Evolutionary conservation across 2,113 vertebrate genomes (phyloP).

Genomic region (Catharus fuscescens): DNA sequence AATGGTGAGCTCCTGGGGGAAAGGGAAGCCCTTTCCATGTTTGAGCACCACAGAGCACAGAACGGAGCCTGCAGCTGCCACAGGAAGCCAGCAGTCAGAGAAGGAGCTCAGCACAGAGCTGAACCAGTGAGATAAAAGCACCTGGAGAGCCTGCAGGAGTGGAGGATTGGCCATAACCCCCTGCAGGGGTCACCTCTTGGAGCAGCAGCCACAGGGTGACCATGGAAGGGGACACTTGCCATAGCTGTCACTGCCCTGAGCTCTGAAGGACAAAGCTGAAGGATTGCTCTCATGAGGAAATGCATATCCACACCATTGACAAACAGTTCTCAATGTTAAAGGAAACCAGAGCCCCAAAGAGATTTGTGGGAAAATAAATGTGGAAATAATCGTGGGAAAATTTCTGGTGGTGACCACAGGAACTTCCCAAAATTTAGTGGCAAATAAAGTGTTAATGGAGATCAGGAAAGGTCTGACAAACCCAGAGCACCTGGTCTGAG

Average conservation of each 20-base stretch:
- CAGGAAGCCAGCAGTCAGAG: background rate
- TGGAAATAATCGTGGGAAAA: background rate
- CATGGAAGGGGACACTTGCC: rapidly evolving
- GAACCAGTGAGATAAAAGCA: background rate
- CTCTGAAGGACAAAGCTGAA: background rate
- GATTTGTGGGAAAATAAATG: background rate
- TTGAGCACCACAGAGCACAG: background rate
- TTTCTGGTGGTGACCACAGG: rapidly evolving
- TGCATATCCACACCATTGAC: background rate
- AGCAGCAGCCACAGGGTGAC: background rate
- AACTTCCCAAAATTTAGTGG: background rate
- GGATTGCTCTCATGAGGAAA: background rate
- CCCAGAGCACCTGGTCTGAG: background rate
- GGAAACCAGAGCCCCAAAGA: background rate
- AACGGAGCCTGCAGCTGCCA: background rate
- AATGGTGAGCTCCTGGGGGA: background rate
- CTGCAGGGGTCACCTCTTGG: background rate
- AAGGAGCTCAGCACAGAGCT: background rate
- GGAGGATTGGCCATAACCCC: background rate
- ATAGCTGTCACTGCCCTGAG: background rate
- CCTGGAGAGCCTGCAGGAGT: background rate
- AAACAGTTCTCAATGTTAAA: background rate
- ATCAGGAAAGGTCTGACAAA: background rate
- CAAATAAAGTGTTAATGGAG: rapidly evolving
- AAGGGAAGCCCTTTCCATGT: background rate